phyloP scores from a whole-genome alignment of 2,113 vertebrate species.

The Sakesphorus luctuosus region DNA sequence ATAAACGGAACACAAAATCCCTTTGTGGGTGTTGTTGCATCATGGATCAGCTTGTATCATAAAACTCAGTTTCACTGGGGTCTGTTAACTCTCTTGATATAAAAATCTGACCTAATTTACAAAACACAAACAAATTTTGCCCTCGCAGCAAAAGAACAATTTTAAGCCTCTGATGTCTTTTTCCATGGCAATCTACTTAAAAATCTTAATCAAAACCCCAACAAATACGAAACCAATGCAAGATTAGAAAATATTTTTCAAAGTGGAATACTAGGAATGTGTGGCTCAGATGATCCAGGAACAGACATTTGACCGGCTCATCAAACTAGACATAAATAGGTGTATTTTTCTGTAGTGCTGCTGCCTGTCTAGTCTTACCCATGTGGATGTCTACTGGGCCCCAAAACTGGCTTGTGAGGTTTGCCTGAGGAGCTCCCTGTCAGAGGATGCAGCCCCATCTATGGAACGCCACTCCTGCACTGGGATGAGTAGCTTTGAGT shows the following conservation, averaged over 20 bases:
- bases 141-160: not conserved
- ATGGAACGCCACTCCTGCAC: not conserved
- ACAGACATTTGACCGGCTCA: not conserved
- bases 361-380: not conserved
- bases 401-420: not conserved
- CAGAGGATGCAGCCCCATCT: not conserved
- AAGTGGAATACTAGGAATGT: not conserved
- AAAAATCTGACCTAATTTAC: not conserved
- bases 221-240: not conserved
- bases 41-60: not conserved
- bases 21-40: not conserved
- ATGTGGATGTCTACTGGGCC: not conserved
- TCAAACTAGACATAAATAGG: not conserved
- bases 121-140: not conserved
- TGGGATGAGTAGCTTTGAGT: not conserved
- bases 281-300: not conserved
- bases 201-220: not conserved
- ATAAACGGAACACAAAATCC: not conserved
- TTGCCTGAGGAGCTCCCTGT: not conserved
- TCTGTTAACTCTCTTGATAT: not conserved
- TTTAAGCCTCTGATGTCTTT: not conserved
- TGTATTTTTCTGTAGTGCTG: not conserved
- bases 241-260: not conserved
- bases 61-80: not conserved
- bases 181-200: not conserved